A percentile compares a stretch with the other conserved stretches of the same genome.
phyloP scores from a whole-genome alignment of 23 tunicate genomes.

The Botrylloides violaceus region DNA sequence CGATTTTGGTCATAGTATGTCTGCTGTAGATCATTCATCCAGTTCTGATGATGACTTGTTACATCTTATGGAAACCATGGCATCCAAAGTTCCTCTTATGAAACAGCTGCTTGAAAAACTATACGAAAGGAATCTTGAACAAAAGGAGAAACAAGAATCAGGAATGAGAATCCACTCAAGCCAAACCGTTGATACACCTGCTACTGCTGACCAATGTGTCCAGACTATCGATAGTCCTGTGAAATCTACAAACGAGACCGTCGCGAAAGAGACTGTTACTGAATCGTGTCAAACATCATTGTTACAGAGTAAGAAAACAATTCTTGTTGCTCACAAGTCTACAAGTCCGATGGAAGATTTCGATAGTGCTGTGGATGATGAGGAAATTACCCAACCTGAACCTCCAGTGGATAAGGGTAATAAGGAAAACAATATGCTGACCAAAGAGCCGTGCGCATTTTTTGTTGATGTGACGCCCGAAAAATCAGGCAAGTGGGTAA shows the following conservation, averaged over 20 bases:
- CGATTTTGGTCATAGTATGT: neutral
- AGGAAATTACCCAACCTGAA: no score
- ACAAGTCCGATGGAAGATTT: neutral
- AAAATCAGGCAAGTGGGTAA: neutral
- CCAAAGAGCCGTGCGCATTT: conserved; percentile 1
- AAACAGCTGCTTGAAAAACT: conserved; percentile 11
- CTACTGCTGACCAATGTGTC: neutral
- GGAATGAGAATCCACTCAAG: neutral
- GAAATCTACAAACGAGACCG: neutral
- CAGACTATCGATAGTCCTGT: neutral
- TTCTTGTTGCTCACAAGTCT: neutral
- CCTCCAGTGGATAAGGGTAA: neutral
- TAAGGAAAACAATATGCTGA: neutral
- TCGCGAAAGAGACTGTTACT: neutral
- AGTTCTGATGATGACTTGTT: conserved; percentile 19
- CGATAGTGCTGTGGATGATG: neutral
- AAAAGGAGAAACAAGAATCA: neutral
- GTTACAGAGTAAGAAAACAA: neutral
- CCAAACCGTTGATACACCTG: neutral
- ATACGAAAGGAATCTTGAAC: conserved; percentile 3
- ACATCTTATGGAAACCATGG: neutral
- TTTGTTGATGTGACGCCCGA: conserved; percentile 11
- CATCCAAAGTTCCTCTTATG: conserved; percentile 14
- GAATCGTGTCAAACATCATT: conserved; percentile 13
- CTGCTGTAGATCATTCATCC: neutral